phyloP scores from a whole-genome alignment of 2,888 invertebrate species.

The Lacanobia wlatinum region DNA sequence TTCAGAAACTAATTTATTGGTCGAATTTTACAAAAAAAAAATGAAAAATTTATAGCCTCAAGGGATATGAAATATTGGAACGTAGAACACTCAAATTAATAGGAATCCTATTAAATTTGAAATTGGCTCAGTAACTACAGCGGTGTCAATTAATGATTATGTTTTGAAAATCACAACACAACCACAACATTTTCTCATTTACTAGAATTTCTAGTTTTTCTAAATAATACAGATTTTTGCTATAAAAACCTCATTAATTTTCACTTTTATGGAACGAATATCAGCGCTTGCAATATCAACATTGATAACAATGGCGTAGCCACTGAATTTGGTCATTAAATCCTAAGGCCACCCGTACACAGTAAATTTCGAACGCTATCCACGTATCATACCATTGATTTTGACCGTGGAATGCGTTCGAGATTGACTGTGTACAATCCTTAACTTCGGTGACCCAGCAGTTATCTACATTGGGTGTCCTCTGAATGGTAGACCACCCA shows the following conservation, averaged over 20 bases:
- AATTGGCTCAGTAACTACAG: neutral
- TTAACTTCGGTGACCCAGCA: too few species aligned
- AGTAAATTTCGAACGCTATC: too few species aligned
- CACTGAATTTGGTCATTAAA: too few species aligned
- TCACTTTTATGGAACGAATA: neutral
- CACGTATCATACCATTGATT: too few species aligned
- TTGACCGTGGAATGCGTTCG: too few species aligned
- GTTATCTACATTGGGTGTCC: too few species aligned
- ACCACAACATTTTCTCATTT: too few species aligned
- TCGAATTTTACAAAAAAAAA: neutral
- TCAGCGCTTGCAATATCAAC: neutral
- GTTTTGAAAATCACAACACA: too few species aligned
- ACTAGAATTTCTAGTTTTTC: neutral
- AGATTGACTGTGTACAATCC: too few species aligned
- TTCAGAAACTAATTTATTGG: neutral
- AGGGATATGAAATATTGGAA: slow-evolving; percentile 11
- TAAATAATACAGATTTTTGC: neutral
- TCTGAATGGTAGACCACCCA: too few species aligned
- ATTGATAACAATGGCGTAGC: too few species aligned
- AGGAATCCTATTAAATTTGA: slow-evolving; percentile 9
- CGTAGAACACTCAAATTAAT: neutral
- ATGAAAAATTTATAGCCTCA: neutral
- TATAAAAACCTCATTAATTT: neutral
- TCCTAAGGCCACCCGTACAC: too few species aligned
- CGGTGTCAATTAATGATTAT: neutral